phyloP scores from a whole-genome alignment of 2,797 vertebrate genomes.

The Phoebastria nigripes region DNA sequence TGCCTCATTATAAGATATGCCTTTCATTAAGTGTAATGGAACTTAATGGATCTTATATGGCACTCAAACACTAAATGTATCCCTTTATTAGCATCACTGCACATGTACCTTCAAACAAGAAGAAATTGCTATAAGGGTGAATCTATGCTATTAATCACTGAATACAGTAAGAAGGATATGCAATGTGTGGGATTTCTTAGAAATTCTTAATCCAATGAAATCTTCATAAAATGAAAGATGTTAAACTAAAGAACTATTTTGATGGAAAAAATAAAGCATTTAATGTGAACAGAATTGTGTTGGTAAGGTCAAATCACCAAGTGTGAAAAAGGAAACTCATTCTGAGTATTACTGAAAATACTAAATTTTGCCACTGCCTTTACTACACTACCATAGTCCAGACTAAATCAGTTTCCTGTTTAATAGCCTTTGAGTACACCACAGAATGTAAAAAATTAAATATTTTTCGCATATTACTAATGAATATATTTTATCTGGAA shows the following conservation, averaged over 20 bases:
- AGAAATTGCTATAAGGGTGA: not conserved
- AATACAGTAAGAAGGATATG: not conserved
- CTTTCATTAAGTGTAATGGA: slow-evolving; percentile 54
- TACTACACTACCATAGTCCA: not conserved
- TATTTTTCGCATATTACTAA: not conserved
- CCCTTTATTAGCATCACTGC: not conserved
- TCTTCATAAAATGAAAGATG: not conserved
- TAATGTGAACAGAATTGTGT: not conserved
- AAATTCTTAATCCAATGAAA: not conserved
- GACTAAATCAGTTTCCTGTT: not conserved
- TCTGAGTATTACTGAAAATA: not conserved
- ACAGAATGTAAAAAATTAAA: not conserved
- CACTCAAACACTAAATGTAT: not conserved
- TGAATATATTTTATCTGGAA: not conserved
- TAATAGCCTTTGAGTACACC: not conserved
- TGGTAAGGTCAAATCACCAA: not conserved
- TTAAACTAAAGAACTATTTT: not conserved
- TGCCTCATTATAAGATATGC: slow-evolving; percentile 16
- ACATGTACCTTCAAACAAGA: not conserved
- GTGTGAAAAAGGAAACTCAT: not conserved
- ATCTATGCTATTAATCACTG: not conserved
- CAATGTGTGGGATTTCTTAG: not conserved
- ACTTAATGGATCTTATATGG: slow-evolving; percentile 29
- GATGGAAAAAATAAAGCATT: not conserved
- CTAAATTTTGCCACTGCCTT: not conserved